Base-by-base conservation (phyloP, 1,140 invertebrate species). In the Panagrolaimus sp. region DNA sequence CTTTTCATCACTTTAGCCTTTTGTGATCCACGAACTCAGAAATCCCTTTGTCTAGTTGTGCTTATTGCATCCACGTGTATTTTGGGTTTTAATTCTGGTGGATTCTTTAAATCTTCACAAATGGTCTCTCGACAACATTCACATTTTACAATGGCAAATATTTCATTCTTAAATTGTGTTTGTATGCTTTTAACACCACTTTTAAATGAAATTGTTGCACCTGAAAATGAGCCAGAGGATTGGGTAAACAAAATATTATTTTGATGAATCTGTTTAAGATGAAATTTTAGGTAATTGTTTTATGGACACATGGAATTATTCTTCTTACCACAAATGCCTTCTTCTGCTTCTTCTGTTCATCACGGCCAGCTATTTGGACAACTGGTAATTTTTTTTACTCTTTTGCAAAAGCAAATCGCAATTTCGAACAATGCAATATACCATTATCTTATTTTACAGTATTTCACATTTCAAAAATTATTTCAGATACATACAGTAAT, bases 101-200 rank as follows among this genome's bases (percentile, higher is more conserved):
- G 74, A 38, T 76, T 76, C 57, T 76, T 78, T 74, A 76, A 76
- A 66, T 69, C 64, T 25, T 75, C 76, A 13, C 74, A 76, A 31
- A 67, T 73, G 72, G 76, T 81, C 42, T 81, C 81, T 16, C 73
- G 81, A n/a, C 79, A 81, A 47, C 77, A 82, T 63, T 70, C 48
- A 23, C 79, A 81, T 63, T 81, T 81, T 45, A 83, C 80, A 2
- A 63, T 81, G 66, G 79, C 80, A 45, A 81, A 76, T 57, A 80
- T 83, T 23, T 76, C 79, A 44, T 75, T 81, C 62, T 47, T 81
- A 11, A 73, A 82, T 38, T 81, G 79, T 48, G 74, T 81, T 38
- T 81, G 81, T 47, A 81, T 81, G 79, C 71, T 81, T 14, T 31
- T 81, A 25, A 74, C 67, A 16, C 74, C 74, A 9, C 44, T 75